Base-by-base conservation (phyloP, 2,797 vertebrate species). In the Sebastes taczanowskii region DNA sequence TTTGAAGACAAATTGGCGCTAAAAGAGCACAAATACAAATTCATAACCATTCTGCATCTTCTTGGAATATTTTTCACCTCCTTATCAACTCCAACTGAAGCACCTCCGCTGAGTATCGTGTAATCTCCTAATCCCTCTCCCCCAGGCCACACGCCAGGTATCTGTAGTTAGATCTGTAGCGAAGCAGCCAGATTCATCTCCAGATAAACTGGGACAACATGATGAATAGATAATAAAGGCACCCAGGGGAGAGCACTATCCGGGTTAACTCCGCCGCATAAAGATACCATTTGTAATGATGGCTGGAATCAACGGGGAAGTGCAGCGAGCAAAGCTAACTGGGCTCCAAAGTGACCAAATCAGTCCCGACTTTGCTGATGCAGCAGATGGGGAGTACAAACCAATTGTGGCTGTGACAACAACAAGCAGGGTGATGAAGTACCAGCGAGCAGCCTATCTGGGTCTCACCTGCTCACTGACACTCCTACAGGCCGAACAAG, bases 171-270 rank as follows among this genome's bases (percentile, higher is more conserved):
- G 87, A 86, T 91, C 82, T 87, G 89, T 60, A 76, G 81, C 38
- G 83, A 86, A 86, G 90, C 88, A 92, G 82, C 90, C 87, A 90
- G 91, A 95, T 95, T 91, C 92, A 93, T 93, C 92, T 84, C 68
- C 64, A 88, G 85, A 93, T 94, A 95, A 96, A 96, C 88, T 95
- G 92, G 95, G 94, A 93, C 95, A 96, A 94, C 89, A 92, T 95
- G 96, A 96, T 95, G 91, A 95, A 96, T 95, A 94, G 93, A 95
- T 93, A 91, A 94, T 92, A 93, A 90, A 92, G 90, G 85, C 87
- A 82, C 95, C 94, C 89, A 80, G 84, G 92, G 92, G 94, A 91
- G 88, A 78, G 77, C 74, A 74, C 87, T 92, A 96, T 95, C 90
- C 95, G 90, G 94, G 95, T 94, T 95, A 95, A 94, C 91, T 86